These are phyloP conservation scores for Unio delphinus DNA, from an alignment of 2,888 invertebrate species.

Conservation along the genomic window DNA sequence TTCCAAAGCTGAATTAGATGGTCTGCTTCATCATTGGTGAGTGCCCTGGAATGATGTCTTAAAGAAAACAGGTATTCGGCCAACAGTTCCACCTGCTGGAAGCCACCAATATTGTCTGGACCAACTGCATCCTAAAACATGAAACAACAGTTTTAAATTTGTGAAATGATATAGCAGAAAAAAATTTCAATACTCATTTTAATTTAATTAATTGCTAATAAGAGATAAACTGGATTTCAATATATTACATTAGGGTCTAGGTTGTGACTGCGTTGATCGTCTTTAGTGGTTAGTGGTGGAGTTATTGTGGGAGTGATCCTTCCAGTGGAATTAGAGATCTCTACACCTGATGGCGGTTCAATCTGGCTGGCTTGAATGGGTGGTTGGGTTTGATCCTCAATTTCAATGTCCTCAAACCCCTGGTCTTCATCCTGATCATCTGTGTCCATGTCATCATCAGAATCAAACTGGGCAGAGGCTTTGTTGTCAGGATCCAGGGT, in stretches of 20 bases:
- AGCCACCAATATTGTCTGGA: conserved; percentile 13
- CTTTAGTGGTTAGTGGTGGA: not conserved
- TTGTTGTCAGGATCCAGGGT: conserved; percentile 4
- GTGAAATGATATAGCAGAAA: not conserved
- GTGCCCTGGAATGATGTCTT: not conserved
- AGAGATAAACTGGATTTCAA: no score
- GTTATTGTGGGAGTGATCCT: not conserved
- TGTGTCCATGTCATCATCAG: not conserved
- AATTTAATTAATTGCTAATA: no score
- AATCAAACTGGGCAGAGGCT: conserved; percentile 1
- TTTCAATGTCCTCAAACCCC: conserved; percentile 23
- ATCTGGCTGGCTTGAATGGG: not conserved
- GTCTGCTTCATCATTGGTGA: conserved; percentile 10
- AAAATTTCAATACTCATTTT: not conserved
- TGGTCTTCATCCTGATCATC: conserved; percentile 18
- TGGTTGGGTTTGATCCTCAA: conserved; percentile 13
- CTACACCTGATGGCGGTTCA: not conserved
- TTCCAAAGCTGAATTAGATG: conserved; percentile 15
- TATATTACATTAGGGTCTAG: not conserved
- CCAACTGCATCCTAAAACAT: conserved; percentile 13
- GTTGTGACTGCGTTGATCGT: no score
- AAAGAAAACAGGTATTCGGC: conserved; percentile 4
- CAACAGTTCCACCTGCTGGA: conserved; percentile 4
- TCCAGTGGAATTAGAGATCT: not conserved
- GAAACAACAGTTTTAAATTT: not conserved